Evolutionary conservation across 2,888 invertebrate species (phyloP), one percentile per base, ranked within the genome.

Genomic region (Tubiluchus corallicola): DNA sequence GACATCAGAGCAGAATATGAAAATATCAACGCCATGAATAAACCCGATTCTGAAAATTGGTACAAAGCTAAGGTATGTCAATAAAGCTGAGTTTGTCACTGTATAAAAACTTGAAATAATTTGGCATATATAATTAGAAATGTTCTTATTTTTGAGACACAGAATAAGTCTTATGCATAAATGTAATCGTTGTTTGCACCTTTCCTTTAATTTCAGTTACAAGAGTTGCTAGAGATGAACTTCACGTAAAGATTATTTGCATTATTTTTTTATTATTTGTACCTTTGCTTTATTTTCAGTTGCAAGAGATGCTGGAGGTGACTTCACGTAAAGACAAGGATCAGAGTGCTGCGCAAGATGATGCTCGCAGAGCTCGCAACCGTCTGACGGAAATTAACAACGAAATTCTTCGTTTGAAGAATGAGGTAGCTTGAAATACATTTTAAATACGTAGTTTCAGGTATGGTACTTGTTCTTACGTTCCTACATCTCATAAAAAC

Each of bases 51-150:
- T 56, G 69, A 70, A 49, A 60, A 61, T 42, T 68, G 64, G 63
- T 70, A 70, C 61, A 65, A 67, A 53, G 59, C 67, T 47, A 70
- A 68, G 66, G 67, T 68, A n/a, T n/a, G n/a, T n/a, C n/a, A n/a
- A n/a, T n/a, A n/a, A n/a, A n/a, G n/a, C n/a, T n/a, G n/a, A n/a
- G n/a, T n/a, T n/a, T n/a, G n/a, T n/a, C n/a, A n/a, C n/a, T n/a
- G n/a, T n/a, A n/a, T n/a, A n/a, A n/a, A n/a, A n/a, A n/a, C n/a
- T n/a, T n/a, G n/a, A n/a, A n/a, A n/a, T n/a, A n/a, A n/a, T n/a
- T n/a, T n/a, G n/a, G n/a, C n/a, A 20, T 68, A 69, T 49, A 53
- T 68, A 42, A 69, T 69, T 52, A 65, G 65, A 48, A 63, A 64
- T 53, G 68, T 68, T 53, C 54, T 62, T 45, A 13, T n/a, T 17